Base-by-base conservation (phyloP, 2,113 vertebrate genomes). In the Cyanoliseus patagonus region DNA sequence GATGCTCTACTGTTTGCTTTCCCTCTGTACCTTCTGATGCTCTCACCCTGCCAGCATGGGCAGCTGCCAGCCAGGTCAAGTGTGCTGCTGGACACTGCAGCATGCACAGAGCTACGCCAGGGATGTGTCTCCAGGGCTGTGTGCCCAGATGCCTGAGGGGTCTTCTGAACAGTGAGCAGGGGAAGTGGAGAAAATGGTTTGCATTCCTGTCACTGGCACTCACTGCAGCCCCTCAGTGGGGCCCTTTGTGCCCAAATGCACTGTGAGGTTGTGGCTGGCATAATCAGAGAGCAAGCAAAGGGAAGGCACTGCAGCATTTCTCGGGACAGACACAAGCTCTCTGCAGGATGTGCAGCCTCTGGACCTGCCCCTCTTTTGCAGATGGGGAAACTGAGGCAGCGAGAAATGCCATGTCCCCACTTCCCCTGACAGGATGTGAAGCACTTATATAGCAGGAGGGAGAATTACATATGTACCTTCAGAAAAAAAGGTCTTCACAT, bases 31-130 rank as follows among this genome's bases (percentile, higher is more conserved):
- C 64, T 27, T 17, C 23, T 1, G 4, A 82, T 18, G 41, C 15
- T 87, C 57, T 15, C 15, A 59, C 13, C 3, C 41, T 47, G 64
- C n/a, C 82, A 57, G 75, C 6, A 14, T 4, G 10, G 61, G 78
- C 66, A 92, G 89, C 30, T 70, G 37, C 53, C 70, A 83, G 62
- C 33, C 66, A 67, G 5, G 20, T 37, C 70, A 67, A 62, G 66
- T 1, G 3, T 27, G 49, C 41, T 16, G 17, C 49, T 44, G 37
- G 47, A 39, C 78, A 33, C 53, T 70, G 46, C 63, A 51, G 24
- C 42, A 44, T 0, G 6, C 18, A 53, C 0, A 9, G 37, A 76
- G 28, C 19, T 0, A 0, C 1, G 3, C 51, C 46, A 68, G 0
- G 1, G 41, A 44, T 9, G 46, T 6, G 10, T 70, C 18, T 51